Conservation (phyloP, 1,140 invertebrate genomes). For the Triops cancriformis region DNA sequence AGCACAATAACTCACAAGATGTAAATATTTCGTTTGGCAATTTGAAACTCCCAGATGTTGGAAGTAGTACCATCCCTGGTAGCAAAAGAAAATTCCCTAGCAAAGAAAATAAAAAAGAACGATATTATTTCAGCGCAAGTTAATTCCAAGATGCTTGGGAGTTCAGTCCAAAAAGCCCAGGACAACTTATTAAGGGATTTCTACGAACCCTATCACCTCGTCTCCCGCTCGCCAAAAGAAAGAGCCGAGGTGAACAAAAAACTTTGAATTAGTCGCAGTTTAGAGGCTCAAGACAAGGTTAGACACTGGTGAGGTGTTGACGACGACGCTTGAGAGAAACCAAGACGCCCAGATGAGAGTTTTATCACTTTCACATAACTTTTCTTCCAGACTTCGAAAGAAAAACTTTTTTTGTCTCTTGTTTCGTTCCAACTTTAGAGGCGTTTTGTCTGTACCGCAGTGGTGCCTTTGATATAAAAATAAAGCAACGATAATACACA, state of each 20-base stretch:
- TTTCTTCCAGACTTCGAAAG: not conserved
- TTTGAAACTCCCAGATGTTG: too few relatives aligned
- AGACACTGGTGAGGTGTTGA: not conserved
- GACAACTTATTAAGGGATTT: constrained; percentile 11
- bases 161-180: not conserved
- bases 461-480: not conserved
- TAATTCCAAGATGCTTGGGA: not conserved
- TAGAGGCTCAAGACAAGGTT: not conserved
- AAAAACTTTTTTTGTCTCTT: not conserved
- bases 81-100: not conserved
- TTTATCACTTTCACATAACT: not conserved
- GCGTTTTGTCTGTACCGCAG: not conserved
- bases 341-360: not conserved
- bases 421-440: not conserved
- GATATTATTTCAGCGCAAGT: not conserved
- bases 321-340: not conserved
- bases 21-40: too few relatives aligned
- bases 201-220: not conserved
- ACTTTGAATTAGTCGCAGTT: not conserved
- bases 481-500: not conserved
- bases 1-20: too few relatives aligned
- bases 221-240: not conserved
- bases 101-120: not conserved
- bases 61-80: not conserved
- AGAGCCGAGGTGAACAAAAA: not conserved